Evolutionary conservation across 2,113 vertebrate species (phyloP).

Genomic region (Pterocles gutturalis): DNA sequence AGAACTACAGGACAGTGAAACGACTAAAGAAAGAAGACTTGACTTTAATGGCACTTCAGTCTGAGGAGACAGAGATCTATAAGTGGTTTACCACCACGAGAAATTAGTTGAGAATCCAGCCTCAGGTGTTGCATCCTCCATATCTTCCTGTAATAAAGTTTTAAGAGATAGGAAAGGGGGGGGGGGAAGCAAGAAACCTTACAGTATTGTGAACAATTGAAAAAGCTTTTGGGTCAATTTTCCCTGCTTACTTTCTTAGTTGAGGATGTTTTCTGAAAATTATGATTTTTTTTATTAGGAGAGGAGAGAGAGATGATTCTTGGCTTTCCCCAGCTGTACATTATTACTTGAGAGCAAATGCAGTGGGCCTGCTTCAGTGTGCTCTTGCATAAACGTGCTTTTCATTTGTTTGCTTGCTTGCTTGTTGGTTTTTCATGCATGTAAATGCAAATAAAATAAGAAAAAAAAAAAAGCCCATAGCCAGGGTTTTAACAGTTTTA

Average conservation of each 20-base stretch:
- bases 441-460: not conserved
- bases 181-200: not conserved
- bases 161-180: not conserved
- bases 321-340: not conserved
- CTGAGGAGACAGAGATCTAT: not conserved
- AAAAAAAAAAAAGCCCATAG: not conserved
- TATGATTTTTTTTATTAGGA: not conserved
- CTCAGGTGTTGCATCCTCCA: rapidly evolving
- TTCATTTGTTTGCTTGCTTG: not conserved
- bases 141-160: not conserved
- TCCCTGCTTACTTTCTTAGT: not conserved
- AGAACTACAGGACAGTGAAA: not conserved
- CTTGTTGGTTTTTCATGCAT: not conserved
- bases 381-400: not conserved
- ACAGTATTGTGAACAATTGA: not conserved
- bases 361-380: not conserved
- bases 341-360: not conserved
- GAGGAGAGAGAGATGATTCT: not conserved
- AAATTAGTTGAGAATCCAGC: not conserved
- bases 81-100: not conserved
- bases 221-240: not conserved
- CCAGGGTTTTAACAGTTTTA: not conserved
- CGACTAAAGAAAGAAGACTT: not conserved
- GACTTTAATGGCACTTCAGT: not conserved
- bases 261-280: not conserved